Conservation (phyloP, 2,797 vertebrate species). For the Dryobates pubescens region DNA sequence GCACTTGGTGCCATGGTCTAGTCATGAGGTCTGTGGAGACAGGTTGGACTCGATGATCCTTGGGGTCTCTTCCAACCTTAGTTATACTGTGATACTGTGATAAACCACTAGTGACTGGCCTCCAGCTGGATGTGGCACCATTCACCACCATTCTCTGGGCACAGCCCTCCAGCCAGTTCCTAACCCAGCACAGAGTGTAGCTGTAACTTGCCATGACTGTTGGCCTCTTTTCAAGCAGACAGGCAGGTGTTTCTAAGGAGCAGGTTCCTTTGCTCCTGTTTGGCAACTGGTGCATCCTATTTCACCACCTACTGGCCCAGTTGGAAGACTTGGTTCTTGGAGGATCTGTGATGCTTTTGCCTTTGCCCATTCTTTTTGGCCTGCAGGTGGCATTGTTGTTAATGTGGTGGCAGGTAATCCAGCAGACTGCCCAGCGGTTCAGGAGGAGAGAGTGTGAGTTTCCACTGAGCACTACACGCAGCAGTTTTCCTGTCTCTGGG, state of each 20-base stretch:
- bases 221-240: background rate
- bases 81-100: no score
- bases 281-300: background rate
- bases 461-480: accelerated
- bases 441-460: background rate
- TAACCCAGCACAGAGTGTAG: no score
- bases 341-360: background rate
- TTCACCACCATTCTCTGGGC: no score
- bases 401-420: background rate
- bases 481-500: background rate
- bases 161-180: no score
- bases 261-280: background rate
- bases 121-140: no score
- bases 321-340: background rate
- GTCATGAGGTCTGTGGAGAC: no score
- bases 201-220: accelerated
- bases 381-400: background rate
- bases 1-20: no score
- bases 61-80: no score
- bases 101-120: no score
- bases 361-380: background rate
- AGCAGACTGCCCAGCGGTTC: background rate
- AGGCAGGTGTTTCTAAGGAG: background rate
- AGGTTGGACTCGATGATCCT: no score
- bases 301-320: background rate